Evolutionary conservation across 1,140 invertebrate genomes (phyloP).

Genomic region (Euwallacea fornicatus): DNA sequence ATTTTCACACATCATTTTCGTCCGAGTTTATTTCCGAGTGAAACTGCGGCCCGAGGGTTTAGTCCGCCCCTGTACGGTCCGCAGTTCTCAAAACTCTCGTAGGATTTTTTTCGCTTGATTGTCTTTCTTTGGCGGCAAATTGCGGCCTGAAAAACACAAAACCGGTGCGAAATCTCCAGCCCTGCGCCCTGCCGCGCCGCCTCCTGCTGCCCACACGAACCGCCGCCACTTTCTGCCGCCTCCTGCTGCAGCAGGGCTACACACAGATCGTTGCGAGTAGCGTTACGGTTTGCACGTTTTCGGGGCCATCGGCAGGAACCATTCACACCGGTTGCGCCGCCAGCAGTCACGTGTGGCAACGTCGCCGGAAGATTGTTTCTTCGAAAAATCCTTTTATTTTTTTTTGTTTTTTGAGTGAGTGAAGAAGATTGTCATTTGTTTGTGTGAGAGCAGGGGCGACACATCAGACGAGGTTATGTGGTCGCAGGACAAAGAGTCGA

Average conservation of each 20-base stretch:
- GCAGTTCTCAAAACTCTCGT: no score
- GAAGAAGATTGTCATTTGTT: conserved; percentile 18
- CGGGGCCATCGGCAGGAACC: neutral
- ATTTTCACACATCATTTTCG: no score
- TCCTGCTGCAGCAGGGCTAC: conserved; percentile 30
- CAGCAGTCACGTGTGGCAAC: conserved; percentile 28
- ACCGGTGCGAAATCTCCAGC: neutral
- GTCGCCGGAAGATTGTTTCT: conserved; percentile 20
- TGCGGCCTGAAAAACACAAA: no score
- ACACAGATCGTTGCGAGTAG: conserved; percentile 23
- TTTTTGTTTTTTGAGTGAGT: conserved; percentile 12
- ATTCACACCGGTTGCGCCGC: conserved; percentile 13
- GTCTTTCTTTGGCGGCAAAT: no score
- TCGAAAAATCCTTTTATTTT: conserved; percentile 10
- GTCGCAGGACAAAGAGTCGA: neutral
- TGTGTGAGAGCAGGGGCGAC: neutral
- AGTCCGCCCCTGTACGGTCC: no score
- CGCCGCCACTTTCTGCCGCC: conserved; percentile 20
- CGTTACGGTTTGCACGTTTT: conserved; percentile 10
- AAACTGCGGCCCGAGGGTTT: no score
- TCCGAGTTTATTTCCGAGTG: no score
- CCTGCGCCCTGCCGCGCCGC: conserved; percentile 34
- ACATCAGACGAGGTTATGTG: neutral
- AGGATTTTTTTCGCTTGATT: no score
- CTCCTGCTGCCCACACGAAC: conserved; percentile 27